Percentiles rank a stretch among this genome's conserved stretches.
These are phyloP conservation scores for Cliona cf. orientalis DNA, from an alignment of 37 sponge, comb jelly and placozoan species.

Conservation along the genomic window DNA sequence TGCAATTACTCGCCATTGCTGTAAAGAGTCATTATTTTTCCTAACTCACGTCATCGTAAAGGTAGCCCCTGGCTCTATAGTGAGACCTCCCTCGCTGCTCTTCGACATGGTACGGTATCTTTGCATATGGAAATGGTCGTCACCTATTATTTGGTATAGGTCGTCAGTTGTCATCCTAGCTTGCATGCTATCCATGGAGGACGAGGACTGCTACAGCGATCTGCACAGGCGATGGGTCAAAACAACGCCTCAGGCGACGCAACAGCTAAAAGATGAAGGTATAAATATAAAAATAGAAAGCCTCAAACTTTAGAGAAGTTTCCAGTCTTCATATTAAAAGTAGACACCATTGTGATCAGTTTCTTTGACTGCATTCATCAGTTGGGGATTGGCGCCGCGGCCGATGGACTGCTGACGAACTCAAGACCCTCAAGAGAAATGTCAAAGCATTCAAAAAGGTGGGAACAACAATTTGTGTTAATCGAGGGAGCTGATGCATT, in stretches of 20 bases:
- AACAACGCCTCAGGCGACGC: not conserved
- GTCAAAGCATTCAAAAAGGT: slow-evolving; percentile 21
- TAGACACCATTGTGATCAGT: too few relatives aligned
- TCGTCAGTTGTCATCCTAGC: not conserved
- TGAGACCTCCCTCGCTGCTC: too few relatives aligned
- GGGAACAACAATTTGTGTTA: not conserved
- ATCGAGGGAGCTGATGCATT: too few relatives aligned
- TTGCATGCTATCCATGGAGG: not conserved
- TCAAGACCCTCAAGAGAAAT: slow-evolving; percentile 16
- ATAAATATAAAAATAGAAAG: too few relatives aligned
- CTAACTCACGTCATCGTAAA: too few relatives aligned
- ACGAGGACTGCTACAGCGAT: not conserved
- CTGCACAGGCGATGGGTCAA: slow-evolving; percentile 3
- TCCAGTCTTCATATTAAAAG: not conserved
- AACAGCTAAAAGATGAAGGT: slow-evolving; percentile 12
- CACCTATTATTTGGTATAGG: not conserved
- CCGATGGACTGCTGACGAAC: slow-evolving; percentile 23
- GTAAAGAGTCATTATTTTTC: too few relatives aligned
- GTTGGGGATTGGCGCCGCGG: slow-evolving; percentile 22
- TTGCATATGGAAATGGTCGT: too few relatives aligned
- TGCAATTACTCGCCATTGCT: too few relatives aligned
- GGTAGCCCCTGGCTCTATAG: too few relatives aligned
- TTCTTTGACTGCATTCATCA: not conserved
- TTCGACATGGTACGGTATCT: too few relatives aligned
- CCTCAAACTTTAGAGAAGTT: too few relatives aligned